Evolutionary conservation across 2,888 invertebrate genomes (phyloP), one percentile per base, ranked within the genome.

Genomic region (Matsumyia berberina): DNA sequence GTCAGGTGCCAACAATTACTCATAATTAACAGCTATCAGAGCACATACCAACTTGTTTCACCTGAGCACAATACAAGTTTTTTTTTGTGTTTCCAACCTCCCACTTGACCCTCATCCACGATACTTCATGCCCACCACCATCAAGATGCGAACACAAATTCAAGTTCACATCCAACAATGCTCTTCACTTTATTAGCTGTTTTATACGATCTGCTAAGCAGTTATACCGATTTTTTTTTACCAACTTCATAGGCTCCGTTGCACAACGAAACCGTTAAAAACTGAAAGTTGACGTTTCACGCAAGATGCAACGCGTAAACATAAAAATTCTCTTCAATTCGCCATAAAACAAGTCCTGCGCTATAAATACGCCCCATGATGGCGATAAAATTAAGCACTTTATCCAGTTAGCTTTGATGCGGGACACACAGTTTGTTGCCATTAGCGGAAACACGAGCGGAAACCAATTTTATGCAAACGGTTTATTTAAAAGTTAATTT

Each of bases 21-120:
- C 42, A 51, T 62, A 72, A 62, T 72, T 60, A 72, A 51, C 51
- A 62, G 19, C 51, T 19, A 37, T 12, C 33, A 29, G 1, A 15
- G 11, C 8, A n/a, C 12, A 15, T 29, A 51, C 39, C 24, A 19
- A 60, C 72, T 33, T 60, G 51, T 39, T 60, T 15, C 33, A 9
- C 17, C 9, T n/a, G n/a, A 64, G 39, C 8, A 19, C 12, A 12
- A 11, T 37, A 44, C 9, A 24, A 24, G 24, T 24, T 9, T 24
- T 42, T 42, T 37, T 17, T 7, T 8, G 19, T 8, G 8, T 35
- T 8, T 19, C 5, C 5, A 49, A 49, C 17, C 35, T 64, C 58
- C 60, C 66, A 66, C 72, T 72, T 72, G 60, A 72, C 72, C 60
- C 72, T 42, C 60, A 72, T 64, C 9, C n/a, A 0, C 1, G 12